Percentiles rank a stretch among this genome's conserved stretches.
Evolutionary conservation across 2,113 vertebrate genomes (phyloP).

Genomic region (Sciurus niger): DNA sequence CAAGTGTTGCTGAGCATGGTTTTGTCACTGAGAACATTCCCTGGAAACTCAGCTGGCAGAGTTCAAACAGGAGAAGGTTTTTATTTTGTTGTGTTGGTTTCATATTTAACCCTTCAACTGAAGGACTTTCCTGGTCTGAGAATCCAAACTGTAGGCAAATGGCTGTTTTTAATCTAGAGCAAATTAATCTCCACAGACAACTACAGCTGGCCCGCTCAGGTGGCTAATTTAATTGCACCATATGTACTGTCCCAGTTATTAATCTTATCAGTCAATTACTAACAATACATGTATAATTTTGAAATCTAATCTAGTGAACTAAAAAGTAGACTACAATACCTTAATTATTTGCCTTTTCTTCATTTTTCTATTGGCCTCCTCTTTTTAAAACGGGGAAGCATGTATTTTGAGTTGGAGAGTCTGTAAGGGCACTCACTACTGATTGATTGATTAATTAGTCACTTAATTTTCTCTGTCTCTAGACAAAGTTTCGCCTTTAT

Average conservation of each 20-base stretch:
- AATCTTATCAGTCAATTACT: not conserved
- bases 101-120: not conserved
- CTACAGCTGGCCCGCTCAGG: not conserved
- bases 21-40: not conserved
- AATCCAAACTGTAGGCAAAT: not conserved
- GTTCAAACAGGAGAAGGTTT: not conserved
- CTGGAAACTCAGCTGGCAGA: not conserved
- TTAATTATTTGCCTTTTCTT: not conserved
- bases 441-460: not conserved
- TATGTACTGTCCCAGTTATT: not conserved
- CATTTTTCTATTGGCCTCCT: not conserved
- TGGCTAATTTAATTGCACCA: not conserved
- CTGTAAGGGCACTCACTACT: not conserved
- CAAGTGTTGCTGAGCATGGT: not conserved
- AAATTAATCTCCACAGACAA: not conserved
- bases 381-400: not conserved
- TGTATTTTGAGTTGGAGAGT: not conserved
- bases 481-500: not conserved
- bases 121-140: not conserved
- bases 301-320: not conserved
- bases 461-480: not conserved
- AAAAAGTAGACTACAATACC: not conserved
- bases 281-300: not conserved
- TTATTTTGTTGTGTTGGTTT: not conserved
- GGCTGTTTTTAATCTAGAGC: not conserved